phyloP scores from a whole-genome alignment of 2,797 vertebrate genomes.

The Micrastur ruficollis region DNA sequence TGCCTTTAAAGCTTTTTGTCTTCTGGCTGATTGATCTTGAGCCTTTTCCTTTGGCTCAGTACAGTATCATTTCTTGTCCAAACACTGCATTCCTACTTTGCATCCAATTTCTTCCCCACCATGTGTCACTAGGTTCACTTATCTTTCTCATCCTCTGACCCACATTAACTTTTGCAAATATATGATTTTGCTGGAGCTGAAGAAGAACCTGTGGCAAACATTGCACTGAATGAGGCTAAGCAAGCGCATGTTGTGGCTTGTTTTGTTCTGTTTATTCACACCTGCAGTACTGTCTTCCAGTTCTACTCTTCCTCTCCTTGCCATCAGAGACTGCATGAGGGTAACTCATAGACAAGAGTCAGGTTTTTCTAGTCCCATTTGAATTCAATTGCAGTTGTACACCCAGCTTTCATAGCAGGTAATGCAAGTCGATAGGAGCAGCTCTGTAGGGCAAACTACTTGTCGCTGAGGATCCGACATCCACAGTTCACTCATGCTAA shows the following conservation, averaged over 20 bases:
- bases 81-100: conserved; percentile 36
- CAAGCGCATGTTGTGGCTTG: not conserved
- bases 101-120: conserved; percentile 48
- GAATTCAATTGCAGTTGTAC: not conserved
- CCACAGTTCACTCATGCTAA: not conserved
- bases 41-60: conserved; percentile 70
- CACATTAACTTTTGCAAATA: conserved; percentile 7
- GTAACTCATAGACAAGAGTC: not conserved
- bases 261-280: not conserved
- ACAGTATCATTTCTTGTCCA: conserved; percentile 31
- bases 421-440: not conserved
- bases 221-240: not conserved
- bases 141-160: conserved; percentile 48
- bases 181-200: not conserved
- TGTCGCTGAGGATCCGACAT: not conserved
- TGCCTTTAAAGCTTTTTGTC: conserved; percentile 66
- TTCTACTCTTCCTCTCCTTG: not conserved
- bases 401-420: not conserved
- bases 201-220: not conserved
- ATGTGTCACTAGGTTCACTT: conserved; percentile 42
- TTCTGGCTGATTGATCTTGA: conserved; percentile 72
- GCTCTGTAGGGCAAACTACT: not conserved
- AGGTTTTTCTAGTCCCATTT: not conserved
- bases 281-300: not conserved
- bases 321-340: not conserved